Conservation (phyloP, 53 echinoderm and acorn worm species). For the Zoroaster sp. region DNA sequence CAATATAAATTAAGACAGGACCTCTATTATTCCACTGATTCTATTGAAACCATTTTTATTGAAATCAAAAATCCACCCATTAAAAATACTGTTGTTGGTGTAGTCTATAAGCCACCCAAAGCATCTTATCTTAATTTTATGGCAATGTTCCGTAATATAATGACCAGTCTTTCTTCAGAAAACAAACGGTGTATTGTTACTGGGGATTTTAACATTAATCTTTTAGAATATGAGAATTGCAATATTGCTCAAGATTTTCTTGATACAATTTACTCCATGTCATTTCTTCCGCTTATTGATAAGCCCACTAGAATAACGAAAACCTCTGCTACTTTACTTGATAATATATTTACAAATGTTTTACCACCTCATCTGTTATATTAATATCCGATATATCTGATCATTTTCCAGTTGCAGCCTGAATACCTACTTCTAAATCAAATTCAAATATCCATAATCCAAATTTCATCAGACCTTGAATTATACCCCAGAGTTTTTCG, state of each 20-base stretch:
- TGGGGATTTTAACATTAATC: not conserved
- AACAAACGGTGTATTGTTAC: not conserved
- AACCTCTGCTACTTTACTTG: not conserved
- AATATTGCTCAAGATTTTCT: not conserved
- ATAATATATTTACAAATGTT: constrained; percentile 3
- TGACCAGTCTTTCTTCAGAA: not conserved
- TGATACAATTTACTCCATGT: not conserved
- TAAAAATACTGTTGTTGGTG: too few relatives aligned
- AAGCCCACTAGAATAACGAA: constrained; percentile 4
- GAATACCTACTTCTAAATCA: not conserved
- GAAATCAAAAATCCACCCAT: too few relatives aligned
- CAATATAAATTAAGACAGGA: not conserved
- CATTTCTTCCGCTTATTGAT: not conserved
- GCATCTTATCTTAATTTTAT: not conserved
- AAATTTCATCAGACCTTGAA: not conserved
- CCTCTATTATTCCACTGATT: not conserved
- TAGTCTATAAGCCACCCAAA: not conserved
- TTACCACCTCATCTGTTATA: not conserved
- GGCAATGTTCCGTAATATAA: not conserved
- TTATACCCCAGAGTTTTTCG: not conserved
- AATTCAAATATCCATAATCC: not conserved
- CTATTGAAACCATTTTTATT: too few relatives aligned
- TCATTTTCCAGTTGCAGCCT: constrained; percentile 19
- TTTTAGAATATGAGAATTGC: not conserved
- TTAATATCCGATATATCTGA: constrained; percentile 24